Base-by-base conservation (phyloP, 2,113 vertebrate genomes). In the Hyaena hyaena region DNA sequence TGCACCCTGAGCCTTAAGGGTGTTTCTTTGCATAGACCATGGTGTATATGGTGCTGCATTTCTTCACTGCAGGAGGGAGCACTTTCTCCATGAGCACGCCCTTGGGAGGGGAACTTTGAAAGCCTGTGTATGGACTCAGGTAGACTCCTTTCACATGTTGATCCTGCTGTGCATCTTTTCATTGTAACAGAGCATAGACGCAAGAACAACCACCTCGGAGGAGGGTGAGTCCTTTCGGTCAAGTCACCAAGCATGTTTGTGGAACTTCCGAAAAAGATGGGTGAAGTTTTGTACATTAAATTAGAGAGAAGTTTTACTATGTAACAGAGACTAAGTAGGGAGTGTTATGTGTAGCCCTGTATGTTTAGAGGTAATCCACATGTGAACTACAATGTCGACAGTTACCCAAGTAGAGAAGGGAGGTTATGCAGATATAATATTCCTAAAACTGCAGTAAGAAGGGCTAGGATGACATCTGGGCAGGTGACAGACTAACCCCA, bases 21-120 rank as follows among this genome's bases (percentile, higher is more conserved):
- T 84, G 10, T 10, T 79, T 84, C 24, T 6, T 10, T 21, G 15
- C 33, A 69, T 12, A 68, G 31, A 58, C 58, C 10, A 19, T 5
- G 24, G 53, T 0, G 4, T 33, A 35, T 10, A 3, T 5, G 3
- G 1, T 2, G 4, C 33, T 50, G 39, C 5, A 17, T 69, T 85
- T 69, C 71, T 35, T 9, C 28, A 26, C n/a, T 69, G 24, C 33
- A 35, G 24, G 48, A 39, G 86, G 63, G 43, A 92, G 2, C 9
- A 50, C 0, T 2, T 63, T 55, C 50, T 39, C 7, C 24, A 15
- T 10, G n/a, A 88, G 28, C 11, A n/a, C 43, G 16, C n/a, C n/a
- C 19, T 93, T 39, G 8, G 3, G 11, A 39, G 10, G 48, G 23
- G 43, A 48, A 26, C 2, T 3, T 9, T 7, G 11, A 35, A 84